Base-by-base conservation (phyloP, 2,113 vertebrate genomes). In the Prinia subflava region DNA sequence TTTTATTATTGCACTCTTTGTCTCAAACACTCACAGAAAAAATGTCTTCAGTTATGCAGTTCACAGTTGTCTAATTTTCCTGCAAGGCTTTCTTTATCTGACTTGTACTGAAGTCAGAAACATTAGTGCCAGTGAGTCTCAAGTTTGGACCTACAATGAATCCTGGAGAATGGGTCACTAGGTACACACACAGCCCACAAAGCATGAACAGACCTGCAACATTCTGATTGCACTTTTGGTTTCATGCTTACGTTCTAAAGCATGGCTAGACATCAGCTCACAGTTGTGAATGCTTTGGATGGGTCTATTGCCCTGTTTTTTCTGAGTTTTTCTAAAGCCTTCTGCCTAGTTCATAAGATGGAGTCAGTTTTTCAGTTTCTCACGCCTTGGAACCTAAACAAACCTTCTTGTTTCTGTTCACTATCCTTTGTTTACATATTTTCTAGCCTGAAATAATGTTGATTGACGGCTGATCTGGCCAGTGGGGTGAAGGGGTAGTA, bases 121-220 rank as follows among this genome's bases (percentile, higher is more conserved):
- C 7, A 6, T 33, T 85, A 77, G 28, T 47, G 11, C 6, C 33
- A 81, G 20, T 3, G 8, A 95, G 3, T 3, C 13, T 78, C 21
- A 68, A 75, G 3, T 23, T 8, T 60, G 49, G 11, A 47, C 19
- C 18, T 28, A 11, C 28, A 42, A 10, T 27, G 33, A 50, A 4
- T 55, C 11, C 12, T n/a, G 21, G 7, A 30, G 9, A 30, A 11
- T 0, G 53, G 20, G 7, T 35, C 56, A 77, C 31, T 11, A 67
- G 56, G 21, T 11, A 18, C 15, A 30, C 7, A 12, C 0, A 25
- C 4, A 60, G 18, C 21, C 27, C 7, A 8, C 31, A n/a, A 87
- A 46, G 42, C 17, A 20, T 0, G 0, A 68, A 24, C 3, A 7
- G 0, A 0, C 67, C 49, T 71, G 31, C 3, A 37, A 7, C 3